A percentile compares a stretch with the other conserved stretches of the same genome.
Evolutionary conservation across 2,797 vertebrate species (phyloP).

Genomic region (Chelon auratus): DNA sequence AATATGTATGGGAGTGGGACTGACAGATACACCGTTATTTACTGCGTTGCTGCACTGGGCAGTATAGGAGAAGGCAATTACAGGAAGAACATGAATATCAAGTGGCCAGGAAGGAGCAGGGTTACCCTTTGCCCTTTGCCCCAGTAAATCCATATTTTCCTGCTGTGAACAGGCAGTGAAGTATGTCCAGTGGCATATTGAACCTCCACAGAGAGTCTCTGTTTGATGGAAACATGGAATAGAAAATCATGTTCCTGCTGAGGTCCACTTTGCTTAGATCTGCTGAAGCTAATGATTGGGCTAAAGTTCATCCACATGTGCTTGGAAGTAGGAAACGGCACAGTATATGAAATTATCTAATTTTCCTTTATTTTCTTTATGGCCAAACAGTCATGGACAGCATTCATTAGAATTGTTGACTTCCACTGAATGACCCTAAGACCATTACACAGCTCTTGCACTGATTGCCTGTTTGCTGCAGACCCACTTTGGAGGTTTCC

Average conservation of each 20-base stretch:
- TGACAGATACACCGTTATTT: constrained; percentile 44
- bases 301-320: constrained; percentile 11
- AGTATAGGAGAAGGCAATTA: constrained; percentile 31
- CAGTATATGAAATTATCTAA: constrained; percentile 17
- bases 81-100: constrained; percentile 42
- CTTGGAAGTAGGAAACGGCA: constrained; percentile 7
- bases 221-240: constrained; percentile 34
- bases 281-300: constrained; percentile 2
- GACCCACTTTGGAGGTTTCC: background rate
- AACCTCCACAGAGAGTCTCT: constrained; percentile 10
- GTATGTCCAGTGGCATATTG: constrained; percentile 18
- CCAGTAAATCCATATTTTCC: constrained; percentile 31
- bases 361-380: constrained; percentile 30
- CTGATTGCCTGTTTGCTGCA: constrained; percentile 29
- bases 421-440: constrained; percentile 9
- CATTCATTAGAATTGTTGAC: constrained; percentile 31
- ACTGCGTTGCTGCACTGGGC: constrained; percentile 28
- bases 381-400: constrained; percentile 6
- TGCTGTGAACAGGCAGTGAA: constrained; percentile 21
- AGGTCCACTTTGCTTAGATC: constrained; percentile 12
- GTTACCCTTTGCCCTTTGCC: constrained; percentile 9
- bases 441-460: constrained; percentile 12
- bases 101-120: constrained; percentile 27
- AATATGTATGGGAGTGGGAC: constrained; percentile 57
- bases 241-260: constrained; percentile 20